Percentiles rank a stretch among this genome's conserved stretches.
Conservation (phyloP, 2,113 vertebrate genomes). For the Ranitomeya variabilis region DNA sequence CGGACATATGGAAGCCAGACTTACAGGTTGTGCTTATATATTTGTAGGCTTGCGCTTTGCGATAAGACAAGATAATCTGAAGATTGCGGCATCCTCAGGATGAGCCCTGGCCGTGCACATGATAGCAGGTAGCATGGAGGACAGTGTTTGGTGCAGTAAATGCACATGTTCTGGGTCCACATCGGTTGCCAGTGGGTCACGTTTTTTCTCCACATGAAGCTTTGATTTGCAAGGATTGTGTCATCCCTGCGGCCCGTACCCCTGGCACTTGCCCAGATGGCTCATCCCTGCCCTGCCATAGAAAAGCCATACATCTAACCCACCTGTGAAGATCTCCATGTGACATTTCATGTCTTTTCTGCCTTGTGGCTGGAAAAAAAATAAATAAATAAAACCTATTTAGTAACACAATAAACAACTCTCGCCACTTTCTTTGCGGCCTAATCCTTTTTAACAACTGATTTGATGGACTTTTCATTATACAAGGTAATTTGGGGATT, state of each 20-base stretch:
- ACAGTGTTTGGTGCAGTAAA: not conserved
- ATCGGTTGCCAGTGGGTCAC: too few species aligned
- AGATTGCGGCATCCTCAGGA: too few species aligned
- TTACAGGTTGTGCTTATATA: too few species aligned
- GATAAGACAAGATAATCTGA: too few species aligned
- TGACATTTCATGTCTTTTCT: conserved; percentile 80
- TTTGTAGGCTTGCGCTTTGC: too few species aligned
- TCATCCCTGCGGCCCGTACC: not conserved
- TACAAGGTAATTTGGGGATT: conserved; percentile 23
- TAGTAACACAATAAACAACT: conserved; percentile 93
- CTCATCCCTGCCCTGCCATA: conserved; percentile 8
- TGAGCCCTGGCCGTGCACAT: too few species aligned
- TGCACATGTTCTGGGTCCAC: too few species aligned
- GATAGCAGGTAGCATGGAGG: not conserved
- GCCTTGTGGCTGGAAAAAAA: conserved; percentile 79
- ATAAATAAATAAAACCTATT: conserved; percentile 76
- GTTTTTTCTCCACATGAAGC: not conserved
- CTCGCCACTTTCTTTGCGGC: conserved; percentile 72
- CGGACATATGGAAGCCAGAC: too few species aligned
- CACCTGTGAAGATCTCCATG: conserved; percentile 63
- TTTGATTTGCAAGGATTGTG: not conserved
- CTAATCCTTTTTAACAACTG: conserved; percentile 29
- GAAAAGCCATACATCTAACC: conserved; percentile 61
- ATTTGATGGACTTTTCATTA: conserved; percentile 5
- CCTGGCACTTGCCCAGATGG: not conserved